These are phyloP conservation scores for Lasaia peninsularis DNA, from an alignment of 1,140 invertebrate species.

Conservation along the genomic window DNA sequence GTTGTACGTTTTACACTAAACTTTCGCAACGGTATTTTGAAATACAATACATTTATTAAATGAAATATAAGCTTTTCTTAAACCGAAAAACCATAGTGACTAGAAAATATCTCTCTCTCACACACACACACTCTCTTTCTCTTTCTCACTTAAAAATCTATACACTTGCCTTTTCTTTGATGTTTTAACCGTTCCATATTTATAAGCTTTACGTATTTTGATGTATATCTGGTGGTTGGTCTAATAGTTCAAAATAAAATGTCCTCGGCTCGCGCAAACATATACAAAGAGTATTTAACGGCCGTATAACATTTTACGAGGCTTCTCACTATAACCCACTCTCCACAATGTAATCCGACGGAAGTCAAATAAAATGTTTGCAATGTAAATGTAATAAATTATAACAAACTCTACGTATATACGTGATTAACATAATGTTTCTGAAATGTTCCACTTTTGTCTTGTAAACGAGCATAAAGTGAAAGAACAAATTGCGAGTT, in stretches of 20 bases:
- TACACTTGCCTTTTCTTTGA: background rate
- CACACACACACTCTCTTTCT: background rate
- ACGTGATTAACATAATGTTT: conserved; percentile 75
- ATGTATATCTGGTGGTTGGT: too few relatives aligned
- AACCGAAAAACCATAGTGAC: too few relatives aligned
- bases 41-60: too few relatives aligned
- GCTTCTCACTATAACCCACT: background rate
- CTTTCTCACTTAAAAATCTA: too few relatives aligned
- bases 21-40: background rate
- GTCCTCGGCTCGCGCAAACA: too few relatives aligned
- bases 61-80: too few relatives aligned
- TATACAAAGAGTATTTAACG: too few relatives aligned
- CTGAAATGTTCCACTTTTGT: conserved; percentile 76
- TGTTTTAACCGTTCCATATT: background rate
- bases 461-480: conserved; percentile 77
- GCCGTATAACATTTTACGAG: background rate
- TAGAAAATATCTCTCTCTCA: too few relatives aligned
- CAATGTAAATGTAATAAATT: conserved; percentile 41
- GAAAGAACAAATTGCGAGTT: conserved; percentile 77
- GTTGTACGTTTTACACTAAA: background rate
- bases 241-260: too few relatives aligned
- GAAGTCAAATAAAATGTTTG: conserved; percentile 27
- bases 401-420: conserved; percentile 64
- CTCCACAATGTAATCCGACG: conserved; percentile 2
- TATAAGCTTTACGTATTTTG: too few relatives aligned